A percentile compares a stretch with the other conserved stretches of the same genome.
phyloP scores from a whole-genome alignment of 2,888 invertebrate genomes.

The Sinotaia quadrata region DNA sequence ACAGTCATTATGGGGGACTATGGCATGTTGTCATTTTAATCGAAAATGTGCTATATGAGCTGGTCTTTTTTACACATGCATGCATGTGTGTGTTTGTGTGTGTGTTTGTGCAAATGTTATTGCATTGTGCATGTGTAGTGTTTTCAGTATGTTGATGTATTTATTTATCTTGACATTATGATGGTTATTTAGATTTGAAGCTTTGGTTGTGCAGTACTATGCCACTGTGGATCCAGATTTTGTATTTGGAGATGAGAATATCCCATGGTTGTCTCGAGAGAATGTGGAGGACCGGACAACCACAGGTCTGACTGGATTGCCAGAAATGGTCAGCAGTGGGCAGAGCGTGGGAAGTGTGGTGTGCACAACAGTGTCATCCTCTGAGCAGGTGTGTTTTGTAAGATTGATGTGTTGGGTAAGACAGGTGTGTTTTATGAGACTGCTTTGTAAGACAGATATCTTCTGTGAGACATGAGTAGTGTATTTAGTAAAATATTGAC shows the following conservation, averaged over 20 bases:
- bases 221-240: constrained; percentile 84
- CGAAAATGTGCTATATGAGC: no score
- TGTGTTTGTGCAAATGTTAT: no score
- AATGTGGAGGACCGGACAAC: constrained; percentile 66
- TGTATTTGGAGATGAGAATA: constrained; percentile 78
- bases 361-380: constrained; percentile 76
- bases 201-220: constrained; percentile 80
- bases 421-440: no score
- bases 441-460: no score
- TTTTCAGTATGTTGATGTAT: background rate
- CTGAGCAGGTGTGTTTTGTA: constrained; percentile 40
- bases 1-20: no score
- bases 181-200: background rate
- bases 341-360: constrained; percentile 98
- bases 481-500: no score
- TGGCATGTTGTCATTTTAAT: no score
- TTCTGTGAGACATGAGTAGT: no score
- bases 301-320: constrained; percentile 60
- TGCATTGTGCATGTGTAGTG: background rate
- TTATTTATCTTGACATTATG: background rate
- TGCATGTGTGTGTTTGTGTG: no score
- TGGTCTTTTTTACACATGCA: no score
- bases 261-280: constrained; percentile 89
- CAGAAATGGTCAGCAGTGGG: constrained; percentile 81
- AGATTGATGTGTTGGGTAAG: no score